phyloP scores from a whole-genome alignment of 2,113 vertebrate species.

The Sapayoa aenigma region DNA sequence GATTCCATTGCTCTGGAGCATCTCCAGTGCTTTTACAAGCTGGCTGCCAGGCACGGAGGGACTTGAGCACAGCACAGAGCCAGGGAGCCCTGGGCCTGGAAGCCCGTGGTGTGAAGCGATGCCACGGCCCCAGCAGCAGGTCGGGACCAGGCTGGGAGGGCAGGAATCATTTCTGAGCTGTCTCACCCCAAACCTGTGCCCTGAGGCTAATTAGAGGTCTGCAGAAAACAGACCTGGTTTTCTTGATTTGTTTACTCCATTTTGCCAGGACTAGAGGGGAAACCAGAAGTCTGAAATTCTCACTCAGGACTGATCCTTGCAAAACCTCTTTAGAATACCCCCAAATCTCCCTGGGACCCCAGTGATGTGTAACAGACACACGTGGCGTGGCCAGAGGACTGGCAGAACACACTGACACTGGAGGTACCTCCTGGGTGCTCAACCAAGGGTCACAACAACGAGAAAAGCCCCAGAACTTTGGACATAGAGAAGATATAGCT shows the following conservation, averaged over 20 bases:
- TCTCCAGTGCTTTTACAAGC: background rate
- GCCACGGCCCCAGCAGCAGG: background rate
- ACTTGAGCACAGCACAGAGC: background rate
- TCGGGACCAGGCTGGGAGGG: background rate
- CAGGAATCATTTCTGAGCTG: background rate
- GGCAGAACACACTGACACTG: background rate
- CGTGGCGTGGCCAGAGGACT: background rate
- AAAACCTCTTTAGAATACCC: background rate
- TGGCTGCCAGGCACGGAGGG: background rate
- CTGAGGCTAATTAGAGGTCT: background rate
- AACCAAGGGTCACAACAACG: background rate
- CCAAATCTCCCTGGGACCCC: background rate
- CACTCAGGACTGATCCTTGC: background rate
- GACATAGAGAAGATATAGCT: background rate
- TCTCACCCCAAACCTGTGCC: background rate
- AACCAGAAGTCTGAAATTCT: background rate
- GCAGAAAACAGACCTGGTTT: background rate
- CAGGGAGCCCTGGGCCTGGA: background rate
- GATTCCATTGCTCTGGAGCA: background rate
- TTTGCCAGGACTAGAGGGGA: background rate
- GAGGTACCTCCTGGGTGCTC: background rate
- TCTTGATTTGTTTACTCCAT: background rate
- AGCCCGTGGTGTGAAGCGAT: background rate
- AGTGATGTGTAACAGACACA: accelerated
- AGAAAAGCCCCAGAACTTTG: background rate